Evolutionary conservation across 2,113 vertebrate species (phyloP), one percentile per base, ranked within the genome.

Genomic region (Hemibagrus wyckioides): DNA sequence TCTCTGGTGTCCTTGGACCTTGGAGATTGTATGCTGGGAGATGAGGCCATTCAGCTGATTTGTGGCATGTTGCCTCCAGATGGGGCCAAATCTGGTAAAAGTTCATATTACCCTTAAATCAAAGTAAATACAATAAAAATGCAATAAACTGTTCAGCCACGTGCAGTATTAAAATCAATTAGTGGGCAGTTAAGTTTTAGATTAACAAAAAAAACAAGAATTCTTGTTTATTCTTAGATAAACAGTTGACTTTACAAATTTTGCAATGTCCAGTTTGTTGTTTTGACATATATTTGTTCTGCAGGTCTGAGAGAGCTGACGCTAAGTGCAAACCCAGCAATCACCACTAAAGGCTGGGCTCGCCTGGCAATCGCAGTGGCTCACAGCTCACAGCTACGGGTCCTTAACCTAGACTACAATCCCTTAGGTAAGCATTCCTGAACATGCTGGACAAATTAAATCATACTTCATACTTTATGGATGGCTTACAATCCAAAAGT

Each of bases 381-480:
- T 89, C 98, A 99, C 94, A 99, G 98, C 93, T 99, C 98, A 0
- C 98, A 99, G 93, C 96, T 99, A 71, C 95, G 97, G 0, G 97
- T 99, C 36, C 95, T 99, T 89, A 99, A 99, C 92, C 94, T 99
- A 93, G 98, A 99, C 94, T 99, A 99, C 96, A 99, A 99, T 90
- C 97, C 96, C 0, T 93, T 99, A 80, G 98, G 98, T 99, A 93
- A 96, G 91, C 17, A 15, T 30, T 59, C 50, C 11, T 41, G 17
- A 52, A 3, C 54, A 82, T 56, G 14, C 75, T 41, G 23, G 0
- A 19, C 36, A 21, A 71, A 56, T 41, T 61, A 41, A 8, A 11
- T 33, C 17, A 33, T 19, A 3, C 21, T 11, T 41, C 36, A n/a
- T 41, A 63, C 14, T 33, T 67, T 67, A 33, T 17, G n/a, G n/a